Evolutionary conservation across 2,888 invertebrate genomes (phyloP), one percentile per base, ranked within the genome.

Genomic region (Epirrhoe alternata): DNA sequence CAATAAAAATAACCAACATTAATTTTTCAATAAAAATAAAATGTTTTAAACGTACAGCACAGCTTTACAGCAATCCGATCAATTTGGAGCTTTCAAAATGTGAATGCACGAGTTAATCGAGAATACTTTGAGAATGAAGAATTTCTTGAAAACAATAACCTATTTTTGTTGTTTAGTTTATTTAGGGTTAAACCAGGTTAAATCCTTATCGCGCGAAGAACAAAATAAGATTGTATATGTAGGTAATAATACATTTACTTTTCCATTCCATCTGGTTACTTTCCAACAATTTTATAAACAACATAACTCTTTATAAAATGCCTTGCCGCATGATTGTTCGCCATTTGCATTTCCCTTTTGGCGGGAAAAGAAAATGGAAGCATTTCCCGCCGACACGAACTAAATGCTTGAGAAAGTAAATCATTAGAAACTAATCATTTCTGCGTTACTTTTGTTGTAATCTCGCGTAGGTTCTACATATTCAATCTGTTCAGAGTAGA

Each of bases 331-430:
- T 64, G 69, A 69, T 69, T 66, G 67, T 74, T 73, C 77, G 78
- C 81, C 82, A 86, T 87, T 88, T 86, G 84, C 86, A 86, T 89
- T 89, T 87, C 84, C 84, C 82, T 85, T 83, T 63, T 81, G 77
- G 80, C 82, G 81, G 81, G 75, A 85, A 86, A 86, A 83, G 86
- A 87, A 88, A 89, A 87, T 85, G 81, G 67, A 60, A 50, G 80
- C 79, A 73, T 85, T 86, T 82, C 77, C 80, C 80, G 80, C 86
- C 81, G 76, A 78, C 73, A 74, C 76, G 74, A 76, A 78, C 80
- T 80, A 78, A 80, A 77, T 82, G 76, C 78, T 75, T 65, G 81
- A 73, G 87, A 88, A 87, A 88, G 85, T 85, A 75, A 86, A 86
- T 83, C 85, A 86, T 88, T 87, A 88, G 84, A 87, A 86, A 86